Percentiles rank a stretch among this genome's conserved stretches.
Evolutionary conservation across 2,113 vertebrate genomes (phyloP).

Genomic region (rabbit (Oryctolagus cuniculus)): DNA sequence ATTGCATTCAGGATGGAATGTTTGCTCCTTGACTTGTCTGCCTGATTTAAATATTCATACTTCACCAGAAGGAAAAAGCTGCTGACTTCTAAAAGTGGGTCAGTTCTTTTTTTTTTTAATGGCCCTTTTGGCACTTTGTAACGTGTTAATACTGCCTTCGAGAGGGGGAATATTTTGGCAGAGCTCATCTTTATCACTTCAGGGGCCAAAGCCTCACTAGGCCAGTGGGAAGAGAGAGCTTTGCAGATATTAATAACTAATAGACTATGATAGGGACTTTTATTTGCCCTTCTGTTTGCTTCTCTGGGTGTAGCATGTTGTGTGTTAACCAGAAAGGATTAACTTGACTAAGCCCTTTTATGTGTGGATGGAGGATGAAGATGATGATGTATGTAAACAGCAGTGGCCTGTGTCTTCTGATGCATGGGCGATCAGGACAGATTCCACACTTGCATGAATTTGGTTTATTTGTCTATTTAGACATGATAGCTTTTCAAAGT

Average conservation of each 20-base stretch:
- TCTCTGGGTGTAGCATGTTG: constrained; percentile 70
- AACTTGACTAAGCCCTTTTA: constrained; percentile 68
- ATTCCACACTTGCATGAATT: not conserved
- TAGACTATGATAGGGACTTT: constrained; percentile 40
- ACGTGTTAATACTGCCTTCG: constrained; percentile 76
- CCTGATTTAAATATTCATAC: constrained; percentile 87
- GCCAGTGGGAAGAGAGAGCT: constrained; percentile 17
- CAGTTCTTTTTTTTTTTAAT: constrained; percentile 77
- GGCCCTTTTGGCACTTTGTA: constrained; percentile 82
- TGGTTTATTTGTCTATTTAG: constrained; percentile 54
- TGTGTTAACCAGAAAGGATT: constrained; percentile 81
- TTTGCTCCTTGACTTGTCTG: constrained; percentile 83
- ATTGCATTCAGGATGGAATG: constrained; percentile 68
- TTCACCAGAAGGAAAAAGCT: constrained; percentile 84
- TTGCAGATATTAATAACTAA: constrained; percentile 73
- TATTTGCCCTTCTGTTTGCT: constrained; percentile 71
- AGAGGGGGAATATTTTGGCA: constrained; percentile 64
- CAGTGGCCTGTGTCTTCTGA: constrained; percentile 8
- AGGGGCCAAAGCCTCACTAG: constrained; percentile 63
- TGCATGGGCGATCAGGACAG: not conserved
- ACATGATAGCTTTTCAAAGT: constrained; percentile 56
- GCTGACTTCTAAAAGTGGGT: constrained; percentile 85
- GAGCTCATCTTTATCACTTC: constrained; percentile 70
- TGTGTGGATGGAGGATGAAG: constrained; percentile 38
- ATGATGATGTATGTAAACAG: not conserved